A percentile compares a stretch with the other conserved stretches of the same genome.
Evolutionary conservation across 2,113 vertebrate genomes (phyloP).

Genomic region (Nothoprocta perdicaria): DNA sequence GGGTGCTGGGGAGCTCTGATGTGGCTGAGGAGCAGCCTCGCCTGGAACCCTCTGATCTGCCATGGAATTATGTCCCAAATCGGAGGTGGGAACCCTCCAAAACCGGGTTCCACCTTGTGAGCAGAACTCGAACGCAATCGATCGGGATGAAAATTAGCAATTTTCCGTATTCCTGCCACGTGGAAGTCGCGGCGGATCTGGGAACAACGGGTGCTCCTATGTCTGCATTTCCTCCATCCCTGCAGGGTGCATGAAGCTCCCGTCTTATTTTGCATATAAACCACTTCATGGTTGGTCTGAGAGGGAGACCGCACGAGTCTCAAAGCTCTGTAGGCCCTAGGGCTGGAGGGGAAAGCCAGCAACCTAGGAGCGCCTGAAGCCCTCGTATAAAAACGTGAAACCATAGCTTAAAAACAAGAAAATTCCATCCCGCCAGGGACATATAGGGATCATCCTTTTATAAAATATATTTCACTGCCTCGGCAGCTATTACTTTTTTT

Average conservation of each 20-base stretch:
- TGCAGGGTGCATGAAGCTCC: constrained; percentile 51
- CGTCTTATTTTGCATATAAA: constrained; percentile 70
- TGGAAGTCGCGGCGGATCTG: constrained; percentile 1
- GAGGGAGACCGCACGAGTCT: constrained; percentile 56
- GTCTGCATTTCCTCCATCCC: constrained; percentile 40
- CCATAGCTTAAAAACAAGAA: constrained; percentile 70
- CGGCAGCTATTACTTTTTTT: constrained; percentile 69
- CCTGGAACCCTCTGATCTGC: constrained; percentile 48
- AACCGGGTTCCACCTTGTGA: neutral
- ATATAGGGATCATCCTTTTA: constrained; percentile 67
- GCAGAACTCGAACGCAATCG: neutral
- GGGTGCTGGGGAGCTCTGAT: neutral
- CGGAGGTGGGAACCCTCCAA: constrained; percentile 52
- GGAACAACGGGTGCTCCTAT: constrained; percentile 26
- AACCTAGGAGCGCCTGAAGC: constrained; percentile 45
- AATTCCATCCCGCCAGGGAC: constrained; percentile 59
- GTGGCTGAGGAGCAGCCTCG: constrained; percentile 11
- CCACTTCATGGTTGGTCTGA: constrained; percentile 63
- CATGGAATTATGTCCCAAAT: constrained; percentile 30
- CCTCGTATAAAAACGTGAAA: constrained; percentile 65
- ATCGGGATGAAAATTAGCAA: constrained; percentile 26
- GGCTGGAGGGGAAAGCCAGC: constrained; percentile 61
- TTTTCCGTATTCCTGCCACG: constrained; percentile 21
- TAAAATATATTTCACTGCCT: constrained; percentile 72
- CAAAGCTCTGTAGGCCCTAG: constrained; percentile 30